Percentiles rank a stretch among this genome's conserved stretches.
These are phyloP conservation scores for Stomatorhinus walkeri DNA, from an alignment of 2,797 vertebrate genomes.

Conservation along the genomic window DNA sequence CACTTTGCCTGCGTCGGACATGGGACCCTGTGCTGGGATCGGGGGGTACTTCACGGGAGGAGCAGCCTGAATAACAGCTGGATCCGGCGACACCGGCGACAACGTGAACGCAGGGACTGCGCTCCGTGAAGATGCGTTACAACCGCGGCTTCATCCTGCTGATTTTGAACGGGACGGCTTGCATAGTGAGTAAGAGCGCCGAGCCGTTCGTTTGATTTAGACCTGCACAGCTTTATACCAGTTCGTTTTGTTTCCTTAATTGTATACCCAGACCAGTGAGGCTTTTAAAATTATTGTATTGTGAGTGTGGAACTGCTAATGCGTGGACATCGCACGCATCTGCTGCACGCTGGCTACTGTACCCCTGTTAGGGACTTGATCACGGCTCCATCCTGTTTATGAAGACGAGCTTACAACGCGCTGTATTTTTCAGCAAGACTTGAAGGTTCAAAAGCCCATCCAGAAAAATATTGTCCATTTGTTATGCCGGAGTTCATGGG, in stretches of 20 bases:
- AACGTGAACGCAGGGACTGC: conserved; percentile 39
- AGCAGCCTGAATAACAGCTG: conserved; percentile 53
- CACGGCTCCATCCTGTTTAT: not conserved
- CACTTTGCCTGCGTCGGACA: conserved; percentile 49
- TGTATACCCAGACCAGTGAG: not conserved
- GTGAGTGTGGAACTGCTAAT: not conserved
- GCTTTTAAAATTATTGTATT: not conserved
- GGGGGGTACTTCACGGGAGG: conserved; percentile 51
- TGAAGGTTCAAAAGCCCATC: not conserved
- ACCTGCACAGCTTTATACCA: not conserved
- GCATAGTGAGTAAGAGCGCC: conserved; percentile 58
- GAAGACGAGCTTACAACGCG: not conserved
- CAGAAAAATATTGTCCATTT: not conserved
- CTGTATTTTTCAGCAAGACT: conserved; percentile 1
- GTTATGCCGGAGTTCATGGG: not conserved
- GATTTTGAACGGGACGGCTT: conserved; percentile 70
- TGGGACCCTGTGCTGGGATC: conserved; percentile 56
- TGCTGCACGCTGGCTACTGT: not conserved
- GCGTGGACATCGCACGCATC: not conserved
- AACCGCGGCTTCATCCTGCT: conserved; percentile 67
- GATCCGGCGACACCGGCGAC: conserved; percentile 32
- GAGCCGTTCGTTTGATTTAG: not conserved
- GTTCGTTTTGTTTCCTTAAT: not conserved
- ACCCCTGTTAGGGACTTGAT: not conserved
- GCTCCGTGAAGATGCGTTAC: conserved; percentile 65